Conservation (phyloP, 2,113 vertebrate species). For the Anas platyrhynchos region DNA sequence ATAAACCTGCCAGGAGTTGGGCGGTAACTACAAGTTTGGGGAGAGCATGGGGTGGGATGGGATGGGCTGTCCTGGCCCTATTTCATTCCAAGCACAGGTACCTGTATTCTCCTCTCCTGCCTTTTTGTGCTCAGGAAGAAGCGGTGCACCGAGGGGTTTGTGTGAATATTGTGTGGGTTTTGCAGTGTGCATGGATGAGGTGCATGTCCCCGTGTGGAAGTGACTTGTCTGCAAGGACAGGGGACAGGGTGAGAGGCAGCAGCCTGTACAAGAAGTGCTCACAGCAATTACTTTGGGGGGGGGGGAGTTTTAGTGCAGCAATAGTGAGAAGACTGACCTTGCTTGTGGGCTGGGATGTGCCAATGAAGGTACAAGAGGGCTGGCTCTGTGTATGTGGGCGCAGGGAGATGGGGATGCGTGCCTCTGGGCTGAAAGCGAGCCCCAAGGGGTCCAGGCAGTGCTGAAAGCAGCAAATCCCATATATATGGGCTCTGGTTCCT, state of each 20-base stretch:
- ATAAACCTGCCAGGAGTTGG: background rate
- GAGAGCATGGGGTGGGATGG: background rate
- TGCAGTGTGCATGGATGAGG: background rate
- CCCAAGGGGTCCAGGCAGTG: background rate
- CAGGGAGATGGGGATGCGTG: background rate
- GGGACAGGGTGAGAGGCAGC: background rate
- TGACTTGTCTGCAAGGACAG: background rate
- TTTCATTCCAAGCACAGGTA: background rate
- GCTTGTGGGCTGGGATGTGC: background rate
- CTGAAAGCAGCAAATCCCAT: background rate
- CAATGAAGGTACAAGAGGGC: background rate
- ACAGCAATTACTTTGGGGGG: background rate
- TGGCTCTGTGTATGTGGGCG: background rate
- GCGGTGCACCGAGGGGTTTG: accelerated
- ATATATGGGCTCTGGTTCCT: background rate
- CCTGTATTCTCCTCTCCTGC: no score
- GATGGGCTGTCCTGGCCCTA: background rate
- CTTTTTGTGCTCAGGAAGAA: background rate
- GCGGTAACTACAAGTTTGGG: background rate
- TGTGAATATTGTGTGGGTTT: accelerated
- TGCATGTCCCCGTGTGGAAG: background rate
- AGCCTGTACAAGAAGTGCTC: background rate
- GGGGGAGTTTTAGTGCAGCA: no score
- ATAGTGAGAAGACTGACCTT: background rate
- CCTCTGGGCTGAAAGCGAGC: background rate